These are phyloP conservation scores for Thereuonema tuberculata DNA, from an alignment of 1,140 invertebrate species.

Conservation along the genomic window DNA sequence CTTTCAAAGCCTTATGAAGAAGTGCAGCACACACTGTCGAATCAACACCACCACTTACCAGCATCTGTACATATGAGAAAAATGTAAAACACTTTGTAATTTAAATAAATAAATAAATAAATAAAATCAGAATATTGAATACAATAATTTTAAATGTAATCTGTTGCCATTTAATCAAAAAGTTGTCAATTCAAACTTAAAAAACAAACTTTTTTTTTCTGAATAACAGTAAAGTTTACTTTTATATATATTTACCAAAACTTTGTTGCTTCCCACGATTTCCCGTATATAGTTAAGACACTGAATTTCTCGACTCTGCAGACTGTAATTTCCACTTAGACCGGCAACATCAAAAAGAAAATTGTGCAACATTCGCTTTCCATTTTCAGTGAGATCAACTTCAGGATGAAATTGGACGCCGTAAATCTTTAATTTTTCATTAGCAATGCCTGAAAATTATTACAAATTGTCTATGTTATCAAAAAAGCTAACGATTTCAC, in stretches of 20 bases:
- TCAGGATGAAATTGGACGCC: slow-evolving; percentile 98
- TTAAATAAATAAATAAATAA: no score
- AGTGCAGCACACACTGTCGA: slow-evolving; percentile 95
- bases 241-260: slow-evolving; percentile 59
- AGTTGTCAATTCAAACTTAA: no score
- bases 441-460: slow-evolving; percentile 58
- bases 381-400: slow-evolving; percentile 87
- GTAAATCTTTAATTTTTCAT: slow-evolving; percentile 80
- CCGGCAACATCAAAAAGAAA: slow-evolving; percentile 87
- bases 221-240: no score
- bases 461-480: no score
- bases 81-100: background rate
- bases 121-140: background rate
- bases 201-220: no score
- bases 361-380: slow-evolving; percentile 81
- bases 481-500: no score
- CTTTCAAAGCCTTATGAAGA: slow-evolving; percentile 69
- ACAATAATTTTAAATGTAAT: background rate
- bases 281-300: slow-evolving; percentile 89
- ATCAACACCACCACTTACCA: slow-evolving; percentile 94
- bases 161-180: no score
- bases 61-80: slow-evolving; percentile 42
- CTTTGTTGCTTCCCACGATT: slow-evolving; percentile 80
- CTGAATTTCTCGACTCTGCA: slow-evolving; percentile 70
- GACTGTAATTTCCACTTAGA: slow-evolving; percentile 72